Evolutionary conservation across 92 coral and sea anemone genomes (phyloP).

Genomic region (Meandrina meandrites): DNA sequence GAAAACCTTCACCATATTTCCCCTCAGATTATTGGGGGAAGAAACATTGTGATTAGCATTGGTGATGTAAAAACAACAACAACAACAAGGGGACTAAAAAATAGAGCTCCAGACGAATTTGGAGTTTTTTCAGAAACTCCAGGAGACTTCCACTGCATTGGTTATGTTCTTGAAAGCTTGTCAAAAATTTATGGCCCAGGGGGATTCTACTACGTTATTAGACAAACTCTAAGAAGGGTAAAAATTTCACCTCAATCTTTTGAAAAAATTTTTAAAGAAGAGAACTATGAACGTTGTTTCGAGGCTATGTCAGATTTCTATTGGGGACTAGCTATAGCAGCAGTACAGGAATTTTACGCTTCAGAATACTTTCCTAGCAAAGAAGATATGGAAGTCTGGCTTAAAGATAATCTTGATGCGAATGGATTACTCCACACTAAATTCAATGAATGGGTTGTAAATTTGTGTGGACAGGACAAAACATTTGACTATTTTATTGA

Average conservation of each 20-base stretch:
- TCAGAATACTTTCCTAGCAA: not conserved
- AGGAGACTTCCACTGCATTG: conserved; percentile 32
- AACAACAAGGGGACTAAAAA: conserved; percentile 24
- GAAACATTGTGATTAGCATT: too few species aligned
- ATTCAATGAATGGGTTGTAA: not conserved
- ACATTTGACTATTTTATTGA: not conserved
- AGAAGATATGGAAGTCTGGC: not conserved
- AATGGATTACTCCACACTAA: not conserved
- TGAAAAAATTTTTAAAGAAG: conserved; percentile 31
- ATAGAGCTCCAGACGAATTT: conserved; percentile 33
- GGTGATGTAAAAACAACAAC: too few species aligned
- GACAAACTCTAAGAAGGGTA: conserved; percentile 24
- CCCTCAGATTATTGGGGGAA: too few species aligned
- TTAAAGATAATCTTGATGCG: not conserved
- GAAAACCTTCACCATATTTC: too few species aligned
- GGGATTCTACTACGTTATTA: conserved; percentile 38
- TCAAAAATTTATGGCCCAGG: conserved; percentile 36
- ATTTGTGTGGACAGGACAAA: not conserved
- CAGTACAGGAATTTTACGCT: not conserved
- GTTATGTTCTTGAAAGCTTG: conserved; percentile 23
- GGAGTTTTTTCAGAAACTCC: conserved; percentile 27
- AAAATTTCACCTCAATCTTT: conserved; percentile 52
- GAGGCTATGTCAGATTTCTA: conserved; percentile 36
- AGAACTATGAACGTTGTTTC: conserved; percentile 44
- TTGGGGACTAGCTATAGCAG: conserved; percentile 37